Conservation (phyloP, 2,888 invertebrate genomes). For the Diplolepis rosae region DNA sequence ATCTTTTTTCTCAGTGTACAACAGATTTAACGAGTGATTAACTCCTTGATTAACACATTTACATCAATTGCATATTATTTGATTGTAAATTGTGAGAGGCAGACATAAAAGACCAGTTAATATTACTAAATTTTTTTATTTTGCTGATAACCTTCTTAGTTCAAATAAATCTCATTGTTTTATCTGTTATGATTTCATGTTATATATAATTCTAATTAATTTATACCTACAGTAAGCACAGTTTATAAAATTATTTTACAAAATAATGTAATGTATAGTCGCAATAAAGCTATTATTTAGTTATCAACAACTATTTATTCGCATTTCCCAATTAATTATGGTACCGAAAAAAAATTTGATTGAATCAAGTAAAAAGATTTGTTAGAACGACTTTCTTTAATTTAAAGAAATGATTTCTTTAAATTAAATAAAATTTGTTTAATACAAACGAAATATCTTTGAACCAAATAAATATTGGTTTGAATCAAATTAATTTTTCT, state of each 20-base stretch:
- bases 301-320: not conserved
- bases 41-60: no score
- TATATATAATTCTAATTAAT: not conserved
- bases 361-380: no score
- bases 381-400: no score
- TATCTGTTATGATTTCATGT: not conserved
- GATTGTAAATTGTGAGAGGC: not conserved
- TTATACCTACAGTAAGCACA: not conserved
- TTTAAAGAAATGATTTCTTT: no score
- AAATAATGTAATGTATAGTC: not conserved
- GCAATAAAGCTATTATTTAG: not conserved
- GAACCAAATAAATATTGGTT: no score
- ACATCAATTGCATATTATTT: not conserved
- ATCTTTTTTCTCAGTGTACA: no score
- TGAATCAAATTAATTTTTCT: no score
- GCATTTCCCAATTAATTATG: no score
- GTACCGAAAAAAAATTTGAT: no score
- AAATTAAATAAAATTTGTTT: no score
- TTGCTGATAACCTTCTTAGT: not conserved
- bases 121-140: not conserved
- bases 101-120: not conserved
- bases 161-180: not conserved
- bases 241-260: not conserved
- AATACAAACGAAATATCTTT: no score
- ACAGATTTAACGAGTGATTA: no score